Base-by-base conservation (phyloP, 2,797 vertebrate genomes). In the Mormyrus proboscirostris region DNA sequence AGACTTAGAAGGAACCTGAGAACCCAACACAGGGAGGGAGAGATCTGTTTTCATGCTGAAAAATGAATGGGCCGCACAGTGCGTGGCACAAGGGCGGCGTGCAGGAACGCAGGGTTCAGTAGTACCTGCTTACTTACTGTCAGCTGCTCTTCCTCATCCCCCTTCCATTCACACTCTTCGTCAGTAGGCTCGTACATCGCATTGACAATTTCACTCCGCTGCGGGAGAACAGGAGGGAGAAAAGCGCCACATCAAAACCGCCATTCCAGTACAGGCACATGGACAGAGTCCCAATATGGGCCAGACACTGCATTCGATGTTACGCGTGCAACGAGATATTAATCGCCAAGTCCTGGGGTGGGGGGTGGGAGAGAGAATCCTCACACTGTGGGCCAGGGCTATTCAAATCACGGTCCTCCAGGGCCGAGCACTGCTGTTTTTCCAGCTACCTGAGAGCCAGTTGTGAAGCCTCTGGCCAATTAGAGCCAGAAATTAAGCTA, bases 101-200 rank as follows among this genome's bases (percentile, higher is more conserved):
- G 93, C 93, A 7, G 55, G n/a, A 59, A 7, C 5, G 19, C 55
- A 94, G 93, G 92, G 82, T 91, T 95, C 94, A 94, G 93, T 93
- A 95, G 94, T 95, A 95, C 95, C 94, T 94, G 94, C 92, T 93
- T 96, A 98, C 98, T 97, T 95, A 99, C 98, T 92, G 98, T 98
- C 94, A 99, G 95, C 93, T 98, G 98, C 94, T 98, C 98, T 85
- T 99, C 98, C 4, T 95, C 96, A 93, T 99, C 97, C 88, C 96
- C 94, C 95, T 99, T 99, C 98, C 98, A 99, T 92, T 99, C 98
- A 93, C 98, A 99, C 92, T 99, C 98, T 93, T 99, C 98, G 89
- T 99, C 98, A 91, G 97, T 99, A 92, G 98, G 98, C 93, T 99
- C 98, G 91, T 99, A 99, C 88, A 95, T 94, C 83, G 98, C 98